Evolutionary conservation across 2,797 vertebrate species (phyloP).

Genomic region (Steatocranus sp.): DNA sequence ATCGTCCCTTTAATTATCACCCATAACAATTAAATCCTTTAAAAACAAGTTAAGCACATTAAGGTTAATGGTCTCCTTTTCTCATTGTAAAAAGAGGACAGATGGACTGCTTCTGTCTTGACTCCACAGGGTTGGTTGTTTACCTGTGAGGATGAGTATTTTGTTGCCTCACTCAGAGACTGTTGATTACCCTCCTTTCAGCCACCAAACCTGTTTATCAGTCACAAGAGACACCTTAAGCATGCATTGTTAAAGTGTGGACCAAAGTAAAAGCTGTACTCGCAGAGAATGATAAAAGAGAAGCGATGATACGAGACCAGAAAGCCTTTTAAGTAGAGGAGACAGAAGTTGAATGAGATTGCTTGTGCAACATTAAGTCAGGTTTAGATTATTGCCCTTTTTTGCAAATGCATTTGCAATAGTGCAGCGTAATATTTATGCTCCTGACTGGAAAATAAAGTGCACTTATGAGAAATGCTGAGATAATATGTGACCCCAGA

Average conservation of each 20-base stretch:
- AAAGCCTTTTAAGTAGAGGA: not conserved
- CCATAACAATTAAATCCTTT: constrained; percentile 45
- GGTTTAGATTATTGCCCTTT: not conserved
- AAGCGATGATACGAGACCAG: not conserved
- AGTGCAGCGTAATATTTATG: not conserved
- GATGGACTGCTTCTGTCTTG: not conserved
- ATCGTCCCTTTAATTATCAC: constrained; percentile 43
- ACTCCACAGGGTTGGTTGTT: constrained; percentile 40
- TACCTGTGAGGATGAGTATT: constrained; percentile 27
- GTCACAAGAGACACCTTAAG: constrained; percentile 17
- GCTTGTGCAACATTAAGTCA: not conserved
- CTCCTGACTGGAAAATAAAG: not conserved
- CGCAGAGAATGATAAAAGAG: constrained; percentile 13
- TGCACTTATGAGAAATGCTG: not conserved
- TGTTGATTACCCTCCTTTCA: constrained; percentile 3
- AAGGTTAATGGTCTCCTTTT: constrained; percentile 11
- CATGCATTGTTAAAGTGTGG: constrained; percentile 7
- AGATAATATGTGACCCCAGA: not conserved
- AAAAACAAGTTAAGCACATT: constrained; percentile 11
- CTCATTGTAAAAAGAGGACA: not conserved
- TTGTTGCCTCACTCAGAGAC: constrained; percentile 30
- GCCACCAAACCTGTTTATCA: constrained; percentile 20
- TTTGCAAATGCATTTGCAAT: not conserved
- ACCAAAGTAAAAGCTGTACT: constrained; percentile 6
- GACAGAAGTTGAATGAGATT: not conserved